Percentiles rank a stretch among this genome's conserved stretches.
Conservation (phyloP, 37 sponge, comb jelly and placozoan genomes). For the Beroe forskalii region DNA sequence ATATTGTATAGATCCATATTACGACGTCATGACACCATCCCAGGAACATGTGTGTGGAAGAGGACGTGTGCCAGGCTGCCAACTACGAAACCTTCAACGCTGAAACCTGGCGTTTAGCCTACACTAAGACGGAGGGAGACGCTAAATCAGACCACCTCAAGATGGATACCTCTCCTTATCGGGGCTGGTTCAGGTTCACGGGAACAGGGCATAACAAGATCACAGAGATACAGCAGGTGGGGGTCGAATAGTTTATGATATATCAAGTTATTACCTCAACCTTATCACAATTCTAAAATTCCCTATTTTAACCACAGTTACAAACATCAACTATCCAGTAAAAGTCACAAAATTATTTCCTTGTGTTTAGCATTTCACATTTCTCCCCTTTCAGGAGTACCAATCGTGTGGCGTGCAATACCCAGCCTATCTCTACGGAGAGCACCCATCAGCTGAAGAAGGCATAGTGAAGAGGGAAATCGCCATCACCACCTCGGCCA, state of each 20-base stretch:
- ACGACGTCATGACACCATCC: too few relatives aligned
- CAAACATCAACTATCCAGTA: too few relatives aligned
- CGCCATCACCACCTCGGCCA: constrained; percentile 38
- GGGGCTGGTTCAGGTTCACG: constrained; percentile 39
- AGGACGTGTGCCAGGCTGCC: constrained; percentile 6
- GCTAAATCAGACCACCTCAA: constrained; percentile 3
- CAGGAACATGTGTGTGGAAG: constrained; percentile 54
- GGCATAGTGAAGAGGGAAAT: neutral
- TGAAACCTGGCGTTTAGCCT: constrained; percentile 49
- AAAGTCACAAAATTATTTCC: too few relatives aligned
- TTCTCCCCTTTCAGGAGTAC: constrained; percentile 8
- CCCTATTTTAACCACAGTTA: too few relatives aligned
- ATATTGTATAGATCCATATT: too few relatives aligned
- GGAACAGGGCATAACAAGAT: constrained; percentile 26
- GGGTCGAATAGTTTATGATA: too few relatives aligned
- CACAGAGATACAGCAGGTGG: constrained; percentile 13
- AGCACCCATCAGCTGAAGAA: constrained; percentile 9
- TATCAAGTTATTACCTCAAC: too few relatives aligned
- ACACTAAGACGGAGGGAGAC: constrained; percentile 12
- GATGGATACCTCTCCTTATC: neutral
- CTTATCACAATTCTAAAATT: too few relatives aligned
- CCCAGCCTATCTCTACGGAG: constrained; percentile 13
- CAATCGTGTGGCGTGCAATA: constrained; percentile 4
- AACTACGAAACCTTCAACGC: neutral
- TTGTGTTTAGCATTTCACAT: too few relatives aligned